Evolutionary conservation across 2,888 invertebrate genomes (phyloP).

Genomic region (Apamea monoglypha): DNA sequence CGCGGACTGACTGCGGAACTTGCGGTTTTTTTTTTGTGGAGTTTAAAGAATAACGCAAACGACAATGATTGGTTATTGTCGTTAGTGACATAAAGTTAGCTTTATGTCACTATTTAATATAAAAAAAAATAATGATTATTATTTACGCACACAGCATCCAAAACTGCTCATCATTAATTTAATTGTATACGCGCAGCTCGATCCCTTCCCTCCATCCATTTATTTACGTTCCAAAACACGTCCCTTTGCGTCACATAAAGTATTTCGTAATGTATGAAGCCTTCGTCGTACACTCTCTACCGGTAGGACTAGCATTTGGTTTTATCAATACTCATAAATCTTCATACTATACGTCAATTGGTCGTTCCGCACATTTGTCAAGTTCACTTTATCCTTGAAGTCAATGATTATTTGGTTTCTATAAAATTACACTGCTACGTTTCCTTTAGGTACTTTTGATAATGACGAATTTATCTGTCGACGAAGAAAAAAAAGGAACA

Average conservation of each 20-base stretch:
- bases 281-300: neutral
- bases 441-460: neutral
- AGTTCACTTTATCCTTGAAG: neutral
- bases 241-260: constrained; percentile 8
- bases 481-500: neutral
- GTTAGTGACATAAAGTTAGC: too few relatives aligned
- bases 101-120: neutral
- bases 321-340: constrained; percentile 6
- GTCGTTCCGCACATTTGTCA: neutral
- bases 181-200: neutral
- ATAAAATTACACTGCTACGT: neutral
- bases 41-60: neutral
- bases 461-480: neutral
- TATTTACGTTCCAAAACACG: neutral
- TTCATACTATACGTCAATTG: constrained; percentile 1
- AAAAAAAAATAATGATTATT: neutral
- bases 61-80: too few relatives aligned
- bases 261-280: constrained; percentile 14
- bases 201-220: neutral
- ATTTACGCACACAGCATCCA: too few relatives aligned
- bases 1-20: too few relatives aligned
- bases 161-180: neutral
- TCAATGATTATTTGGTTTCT: neutral
- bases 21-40: neutral
- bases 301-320: neutral